Percentiles rank a stretch among this genome's conserved stretches.
Evolutionary conservation across 2,113 vertebrate genomes (phyloP).

Genomic region (Cairina moschata): DNA sequence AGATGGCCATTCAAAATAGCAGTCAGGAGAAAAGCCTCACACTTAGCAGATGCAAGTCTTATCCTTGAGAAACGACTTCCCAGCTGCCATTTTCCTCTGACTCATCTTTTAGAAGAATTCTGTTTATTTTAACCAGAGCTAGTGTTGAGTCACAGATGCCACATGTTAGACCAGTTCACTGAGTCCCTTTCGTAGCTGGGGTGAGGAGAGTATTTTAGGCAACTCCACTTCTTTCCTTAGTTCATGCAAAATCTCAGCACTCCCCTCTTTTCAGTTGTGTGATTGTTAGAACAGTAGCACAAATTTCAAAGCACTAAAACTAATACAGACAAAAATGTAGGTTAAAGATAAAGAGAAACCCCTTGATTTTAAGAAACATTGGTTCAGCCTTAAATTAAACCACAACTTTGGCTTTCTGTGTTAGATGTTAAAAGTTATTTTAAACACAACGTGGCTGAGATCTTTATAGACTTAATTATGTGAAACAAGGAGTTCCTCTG

Average conservation of each 20-base stretch:
- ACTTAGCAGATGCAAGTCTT: constrained; percentile 23
- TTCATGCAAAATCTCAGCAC: not conserved
- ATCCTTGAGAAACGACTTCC: constrained; percentile 33
- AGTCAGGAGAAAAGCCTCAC: constrained; percentile 50
- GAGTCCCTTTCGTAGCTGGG: not conserved
- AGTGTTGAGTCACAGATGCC: constrained; percentile 3
- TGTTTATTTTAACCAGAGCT: constrained; percentile 1
- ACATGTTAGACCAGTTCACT: constrained; percentile 11
- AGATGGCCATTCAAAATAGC: constrained; percentile 65
- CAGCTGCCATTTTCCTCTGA: constrained; percentile 55
- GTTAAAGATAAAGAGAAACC: not conserved
- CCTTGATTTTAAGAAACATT: not conserved
- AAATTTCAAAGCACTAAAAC: not conserved
- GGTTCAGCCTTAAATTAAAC: not conserved
- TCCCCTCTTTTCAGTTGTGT: not conserved
- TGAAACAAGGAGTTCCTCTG: constrained; percentile 2
- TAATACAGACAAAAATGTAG: not conserved
- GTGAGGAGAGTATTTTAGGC: not conserved
- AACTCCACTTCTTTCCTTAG: not conserved
- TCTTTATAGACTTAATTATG: not conserved
- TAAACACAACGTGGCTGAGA: not conserved
- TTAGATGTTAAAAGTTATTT: constrained; percentile 10
- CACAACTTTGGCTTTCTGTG: not conserved
- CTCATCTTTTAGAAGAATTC: not conserved
- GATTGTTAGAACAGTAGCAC: not conserved